These are phyloP conservation scores for Ranitomeya imitator DNA, from an alignment of 2,113 vertebrate species.

Conservation along the genomic window DNA sequence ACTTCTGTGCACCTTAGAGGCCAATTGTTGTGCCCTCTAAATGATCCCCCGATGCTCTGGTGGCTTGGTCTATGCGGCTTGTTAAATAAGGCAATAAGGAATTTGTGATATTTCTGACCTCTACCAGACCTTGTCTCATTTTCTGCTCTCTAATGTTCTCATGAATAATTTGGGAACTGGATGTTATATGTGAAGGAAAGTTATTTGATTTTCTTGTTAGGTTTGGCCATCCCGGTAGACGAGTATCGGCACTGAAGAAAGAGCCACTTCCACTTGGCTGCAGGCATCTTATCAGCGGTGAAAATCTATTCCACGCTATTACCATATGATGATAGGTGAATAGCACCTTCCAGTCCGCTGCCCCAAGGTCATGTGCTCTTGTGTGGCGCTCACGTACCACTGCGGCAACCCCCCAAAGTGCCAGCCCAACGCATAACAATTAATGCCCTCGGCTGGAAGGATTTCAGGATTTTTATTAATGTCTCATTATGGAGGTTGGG, in stretches of 20 bases:
- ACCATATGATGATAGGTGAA: constrained; percentile 63
- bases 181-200: not conserved
- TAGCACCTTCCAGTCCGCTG: constrained; percentile 58
- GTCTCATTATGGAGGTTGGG: not conserved
- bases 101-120: too few species aligned
- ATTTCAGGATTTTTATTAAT: not conserved
- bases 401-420: not conserved
- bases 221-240: constrained; percentile 51
- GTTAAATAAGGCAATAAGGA: not conserved
- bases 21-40: not conserved
- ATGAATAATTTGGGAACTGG: constrained; percentile 53
- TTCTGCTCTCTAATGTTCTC: constrained; percentile 22
- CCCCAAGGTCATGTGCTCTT: constrained; percentile 60
- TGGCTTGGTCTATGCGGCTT: not conserved
- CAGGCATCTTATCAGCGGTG: constrained; percentile 62
- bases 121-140: not conserved
- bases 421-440: not conserved
- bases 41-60: not conserved
- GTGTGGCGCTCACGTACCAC: not conserved
- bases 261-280: constrained; percentile 62
- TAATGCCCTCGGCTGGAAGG: not conserved
- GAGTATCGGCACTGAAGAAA: constrained; percentile 57
- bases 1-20: too few species aligned
- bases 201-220: constrained; percentile 55
- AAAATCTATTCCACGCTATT: constrained; percentile 60